These are phyloP conservation scores for Eledona agricola DNA, from an alignment of 2,888 invertebrate species.

Conservation along the genomic window DNA sequence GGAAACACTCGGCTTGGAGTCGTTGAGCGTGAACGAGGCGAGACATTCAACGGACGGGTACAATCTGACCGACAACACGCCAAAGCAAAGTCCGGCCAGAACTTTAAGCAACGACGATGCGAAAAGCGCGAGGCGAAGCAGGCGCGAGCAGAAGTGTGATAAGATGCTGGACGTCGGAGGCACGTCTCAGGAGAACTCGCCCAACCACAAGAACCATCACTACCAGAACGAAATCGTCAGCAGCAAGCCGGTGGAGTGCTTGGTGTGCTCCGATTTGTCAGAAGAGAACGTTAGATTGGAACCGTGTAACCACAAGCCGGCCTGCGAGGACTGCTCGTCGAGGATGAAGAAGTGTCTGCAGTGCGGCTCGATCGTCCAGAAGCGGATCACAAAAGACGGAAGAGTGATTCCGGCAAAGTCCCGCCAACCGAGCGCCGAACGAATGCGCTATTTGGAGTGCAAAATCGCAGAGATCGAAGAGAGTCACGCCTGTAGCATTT, in stretches of 20 bases:
- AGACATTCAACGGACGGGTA: constrained; percentile 54
- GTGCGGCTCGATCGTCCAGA: constrained; percentile 71
- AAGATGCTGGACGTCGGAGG: constrained; percentile 50
- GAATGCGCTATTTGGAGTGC: constrained; percentile 75
- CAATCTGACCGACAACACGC: constrained; percentile 54
- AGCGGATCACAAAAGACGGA: constrained; percentile 66
- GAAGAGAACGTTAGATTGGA: constrained; percentile 71
- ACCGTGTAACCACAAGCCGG: constrained; percentile 78
- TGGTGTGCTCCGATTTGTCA: constrained; percentile 76
- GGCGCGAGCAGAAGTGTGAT: constrained; percentile 50
- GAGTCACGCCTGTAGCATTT: constrained; percentile 84
- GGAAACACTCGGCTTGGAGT: constrained; percentile 48
- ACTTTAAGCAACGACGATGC: constrained; percentile 50
- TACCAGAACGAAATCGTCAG: constrained; percentile 54
- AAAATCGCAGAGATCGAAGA: constrained; percentile 89
- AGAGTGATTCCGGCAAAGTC: constrained; percentile 63
- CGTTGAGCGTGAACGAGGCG: constrained; percentile 50
- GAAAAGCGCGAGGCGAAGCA: constrained; percentile 46
- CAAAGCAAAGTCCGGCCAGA: constrained; percentile 51
- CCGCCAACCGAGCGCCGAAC: constrained; percentile 72
- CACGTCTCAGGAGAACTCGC: constrained; percentile 58
- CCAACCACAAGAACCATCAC: constrained; percentile 55
- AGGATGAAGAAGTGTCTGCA: constrained; percentile 81
- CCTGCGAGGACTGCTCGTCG: constrained; percentile 78
- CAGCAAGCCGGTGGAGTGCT: constrained; percentile 68